Evolutionary conservation across 1,140 invertebrate species (phyloP).

Genomic region (Pseudomyrmex cubaensis): DNA sequence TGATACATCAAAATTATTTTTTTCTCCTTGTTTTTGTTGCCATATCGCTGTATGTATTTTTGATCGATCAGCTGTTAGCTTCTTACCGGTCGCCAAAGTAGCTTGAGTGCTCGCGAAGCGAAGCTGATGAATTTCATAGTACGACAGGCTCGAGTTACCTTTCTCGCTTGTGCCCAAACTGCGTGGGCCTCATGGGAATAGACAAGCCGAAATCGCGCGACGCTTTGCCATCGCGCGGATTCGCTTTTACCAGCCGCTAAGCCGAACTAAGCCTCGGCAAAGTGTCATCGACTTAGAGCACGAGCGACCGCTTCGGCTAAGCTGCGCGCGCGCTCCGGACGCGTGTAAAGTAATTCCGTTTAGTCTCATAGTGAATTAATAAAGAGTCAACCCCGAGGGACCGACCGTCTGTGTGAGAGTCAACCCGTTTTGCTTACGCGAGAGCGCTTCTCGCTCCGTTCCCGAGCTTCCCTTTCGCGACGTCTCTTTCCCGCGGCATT

Average conservation of each 20-base stretch:
- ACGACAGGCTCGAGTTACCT: constrained; percentile 30
- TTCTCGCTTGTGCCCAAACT: constrained; percentile 31
- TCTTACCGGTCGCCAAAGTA: constrained; percentile 10
- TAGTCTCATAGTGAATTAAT: constrained; percentile 74
- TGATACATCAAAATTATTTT: no score
- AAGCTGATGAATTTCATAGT: constrained; percentile 35
- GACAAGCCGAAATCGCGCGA: constrained; percentile 48
- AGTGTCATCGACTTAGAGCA: constrained; percentile 47
- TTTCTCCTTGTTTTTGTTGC: neutral
- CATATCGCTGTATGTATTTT: neutral
- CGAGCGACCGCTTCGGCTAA: constrained; percentile 45
- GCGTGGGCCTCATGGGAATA: neutral
- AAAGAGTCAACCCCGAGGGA: constrained; percentile 64
- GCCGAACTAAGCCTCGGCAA: constrained; percentile 49
- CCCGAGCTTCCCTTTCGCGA: neutral
- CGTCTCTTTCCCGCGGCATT: constrained; percentile 8
- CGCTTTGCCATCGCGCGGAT: constrained; percentile 36
- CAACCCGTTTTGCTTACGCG: constrained; percentile 18
- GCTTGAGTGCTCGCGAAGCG: constrained; percentile 9
- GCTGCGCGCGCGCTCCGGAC: constrained; percentile 32
- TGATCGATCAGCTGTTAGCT: neutral
- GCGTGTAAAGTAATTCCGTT: constrained; percentile 72
- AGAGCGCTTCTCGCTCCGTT: neutral
- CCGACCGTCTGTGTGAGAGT: constrained; percentile 39
- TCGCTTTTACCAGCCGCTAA: constrained; percentile 58